Evolutionary conservation across 2,888 invertebrate species (phyloP).

Genomic region (Hyles lineata): DNA sequence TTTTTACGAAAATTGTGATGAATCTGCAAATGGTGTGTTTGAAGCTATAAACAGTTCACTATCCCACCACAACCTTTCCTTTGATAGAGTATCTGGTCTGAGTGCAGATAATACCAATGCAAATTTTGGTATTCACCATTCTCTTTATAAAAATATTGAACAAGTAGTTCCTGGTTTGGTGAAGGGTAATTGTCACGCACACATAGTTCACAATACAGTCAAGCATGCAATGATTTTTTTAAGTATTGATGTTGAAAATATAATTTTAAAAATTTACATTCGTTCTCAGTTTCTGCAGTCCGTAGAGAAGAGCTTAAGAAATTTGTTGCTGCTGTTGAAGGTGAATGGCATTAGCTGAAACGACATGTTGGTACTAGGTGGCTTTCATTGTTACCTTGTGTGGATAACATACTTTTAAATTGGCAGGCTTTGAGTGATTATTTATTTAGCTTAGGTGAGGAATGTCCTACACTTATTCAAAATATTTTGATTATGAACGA

Average conservation of each 20-base stretch:
- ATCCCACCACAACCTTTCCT: slow-evolving; percentile 41
- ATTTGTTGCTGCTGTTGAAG: slow-evolving; percentile 39
- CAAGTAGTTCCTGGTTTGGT: slow-evolving; percentile 38
- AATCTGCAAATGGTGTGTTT: slow-evolving; percentile 47
- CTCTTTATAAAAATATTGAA: slow-evolving; percentile 45
- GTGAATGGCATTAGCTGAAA: slow-evolving; percentile 41
- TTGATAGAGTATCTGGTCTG: slow-evolving; percentile 47
- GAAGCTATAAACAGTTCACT: slow-evolving; percentile 44
- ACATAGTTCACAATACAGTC: slow-evolving; percentile 44
- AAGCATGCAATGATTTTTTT: slow-evolving; percentile 42
- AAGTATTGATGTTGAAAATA: slow-evolving; percentile 34
- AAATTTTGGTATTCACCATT: slow-evolving; percentile 50
- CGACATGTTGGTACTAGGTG: slow-evolving; percentile 38
- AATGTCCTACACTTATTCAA: no score
- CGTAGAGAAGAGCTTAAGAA: slow-evolving; percentile 35
- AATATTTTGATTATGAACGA: no score
- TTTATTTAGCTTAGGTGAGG: slow-evolving; percentile 40
- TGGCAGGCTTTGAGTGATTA: slow-evolving; percentile 39
- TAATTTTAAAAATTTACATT: slow-evolving; percentile 40
- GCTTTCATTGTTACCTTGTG: slow-evolving; percentile 35
- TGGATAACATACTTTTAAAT: slow-evolving; percentile 37
- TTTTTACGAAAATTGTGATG: slow-evolving; percentile 48
- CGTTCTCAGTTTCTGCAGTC: slow-evolving; percentile 38
- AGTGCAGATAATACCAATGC: slow-evolving; percentile 56
- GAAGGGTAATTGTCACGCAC: slow-evolving; percentile 48